Base-by-base conservation (phyloP, 2,113 vertebrate genomes). In the Jaculus jaculus region DNA sequence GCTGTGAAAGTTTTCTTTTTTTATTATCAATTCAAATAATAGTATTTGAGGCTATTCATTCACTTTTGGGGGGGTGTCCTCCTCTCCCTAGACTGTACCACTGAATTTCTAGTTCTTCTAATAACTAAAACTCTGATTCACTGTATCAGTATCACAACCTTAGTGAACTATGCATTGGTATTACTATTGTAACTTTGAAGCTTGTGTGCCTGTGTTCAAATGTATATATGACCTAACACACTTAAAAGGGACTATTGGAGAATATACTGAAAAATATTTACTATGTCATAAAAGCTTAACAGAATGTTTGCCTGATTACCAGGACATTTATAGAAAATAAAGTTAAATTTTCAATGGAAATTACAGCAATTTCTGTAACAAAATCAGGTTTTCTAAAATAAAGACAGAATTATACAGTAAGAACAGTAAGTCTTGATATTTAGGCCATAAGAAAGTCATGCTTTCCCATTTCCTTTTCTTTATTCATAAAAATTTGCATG, bases 301-400 rank as follows among this genome's bases (percentile, higher is more conserved):
- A 32, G 39, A 74, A 69, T 78, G 15, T 82, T 71, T 94, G 69
- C 54, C 60, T 30, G 87, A 81, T 73, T 85, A 82, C 18, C 37
- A 92, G 18, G 3, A 75, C 11, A 39, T 63, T 39, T 68, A 26
- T 3, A 92, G 73, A 86, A 66, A 93, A 88, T 12, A 12, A 93
- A 42, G 42, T 72, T 1, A 10, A 71, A 89, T 80, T 91, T 47
- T 89, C 69, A 84, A 60, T 51, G 12, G 42, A 69, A 95, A 89
- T 3, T 72, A 26, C 10, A 89, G 12, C 10, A 84, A 92, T 83
- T 83, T 91, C 72, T 91, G 16, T 5, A 89, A 71, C 18, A 83
- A 90, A 83, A 28, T 81, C 6, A 84, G 18, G 39, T 75, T 92
- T 92, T 54, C 51, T 30, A 92, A 92, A 94, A 93, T 71, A 85